Evolutionary conservation across 2,797 vertebrate species (phyloP).

Genomic region (Prunella strophiata): DNA sequence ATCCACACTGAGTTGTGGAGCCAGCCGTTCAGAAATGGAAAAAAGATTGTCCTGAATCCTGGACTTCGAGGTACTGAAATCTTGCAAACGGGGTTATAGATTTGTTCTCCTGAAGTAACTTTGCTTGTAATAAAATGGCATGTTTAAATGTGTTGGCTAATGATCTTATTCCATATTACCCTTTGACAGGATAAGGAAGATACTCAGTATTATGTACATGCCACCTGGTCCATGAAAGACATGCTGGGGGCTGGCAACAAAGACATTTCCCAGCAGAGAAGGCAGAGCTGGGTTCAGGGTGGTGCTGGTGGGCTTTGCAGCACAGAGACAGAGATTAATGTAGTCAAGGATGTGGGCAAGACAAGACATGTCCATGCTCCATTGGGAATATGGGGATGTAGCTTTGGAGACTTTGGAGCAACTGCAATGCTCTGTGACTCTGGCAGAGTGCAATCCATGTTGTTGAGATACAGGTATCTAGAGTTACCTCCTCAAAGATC

Average conservation of each 20-base stretch:
- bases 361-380: neutral
- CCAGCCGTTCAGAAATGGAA: neutral
- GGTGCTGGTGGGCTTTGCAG: neutral
- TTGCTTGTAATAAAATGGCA: neutral
- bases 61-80: neutral
- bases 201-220: neutral
- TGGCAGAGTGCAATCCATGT: neutral
- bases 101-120: neutral
- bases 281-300: neutral
- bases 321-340: neutral
- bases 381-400: fast-evolving
- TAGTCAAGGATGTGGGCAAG: neutral
- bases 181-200: neutral
- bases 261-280: neutral
- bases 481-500: neutral
- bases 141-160: neutral
- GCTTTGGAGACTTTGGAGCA: neutral
- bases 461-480: neutral
- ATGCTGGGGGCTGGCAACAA: neutral
- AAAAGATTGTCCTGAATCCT: neutral
- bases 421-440: neutral
- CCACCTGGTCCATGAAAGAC: neutral
- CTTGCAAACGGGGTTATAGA: neutral
- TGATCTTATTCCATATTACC: neutral
- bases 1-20: neutral